Evolutionary conservation across 2,797 vertebrate species (phyloP).

Genomic region (Girardinus metallicus): DNA sequence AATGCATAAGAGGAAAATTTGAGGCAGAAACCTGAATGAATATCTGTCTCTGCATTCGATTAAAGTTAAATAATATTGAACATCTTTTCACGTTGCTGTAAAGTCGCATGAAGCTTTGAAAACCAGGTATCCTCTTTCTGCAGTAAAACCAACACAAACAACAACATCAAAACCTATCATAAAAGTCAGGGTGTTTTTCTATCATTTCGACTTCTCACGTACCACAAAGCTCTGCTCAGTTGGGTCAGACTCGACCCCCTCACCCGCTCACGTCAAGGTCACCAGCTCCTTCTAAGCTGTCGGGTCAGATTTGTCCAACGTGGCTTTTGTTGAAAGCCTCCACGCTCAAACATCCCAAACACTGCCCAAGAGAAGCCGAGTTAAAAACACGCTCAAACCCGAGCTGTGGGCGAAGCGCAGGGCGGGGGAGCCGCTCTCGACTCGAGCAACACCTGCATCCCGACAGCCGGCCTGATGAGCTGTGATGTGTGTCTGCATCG

Average conservation of each 20-base stretch:
- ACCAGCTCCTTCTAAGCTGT: slow-evolving; percentile 48
- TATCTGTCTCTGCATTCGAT: background rate
- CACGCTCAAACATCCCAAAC: slow-evolving; percentile 12
- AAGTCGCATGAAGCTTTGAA: background rate
- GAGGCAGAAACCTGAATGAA: background rate
- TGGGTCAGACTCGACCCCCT: slow-evolving; percentile 31
- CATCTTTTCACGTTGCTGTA: no score
- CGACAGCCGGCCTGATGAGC: slow-evolving; percentile 66
- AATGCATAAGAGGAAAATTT: background rate
- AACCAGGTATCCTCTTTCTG: background rate
- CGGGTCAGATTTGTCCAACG: slow-evolving; percentile 60
- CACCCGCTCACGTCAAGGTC: slow-evolving; percentile 44
- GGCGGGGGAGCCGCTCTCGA: slow-evolving; percentile 29
- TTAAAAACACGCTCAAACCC: slow-evolving; percentile 19
- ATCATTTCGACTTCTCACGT: slow-evolving; percentile 36
- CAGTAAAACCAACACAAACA: slow-evolving; percentile 6
- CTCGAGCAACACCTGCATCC: slow-evolving; percentile 63
- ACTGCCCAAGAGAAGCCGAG: slow-evolving; percentile 2
- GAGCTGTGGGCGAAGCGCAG: slow-evolving; percentile 27
- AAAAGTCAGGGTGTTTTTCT: slow-evolving; percentile 8
- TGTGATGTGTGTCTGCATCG: slow-evolving; percentile 57
- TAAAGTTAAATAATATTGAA: no score
- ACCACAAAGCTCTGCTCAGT: slow-evolving; percentile 25
- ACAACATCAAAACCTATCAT: slow-evolving; percentile 53
- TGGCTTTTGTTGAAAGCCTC: slow-evolving; percentile 59